Evolutionary conservation across 2,888 invertebrate genomes (phyloP), one percentile per base, ranked within the genome.

Genomic region (Epinotia demarniana): DNA sequence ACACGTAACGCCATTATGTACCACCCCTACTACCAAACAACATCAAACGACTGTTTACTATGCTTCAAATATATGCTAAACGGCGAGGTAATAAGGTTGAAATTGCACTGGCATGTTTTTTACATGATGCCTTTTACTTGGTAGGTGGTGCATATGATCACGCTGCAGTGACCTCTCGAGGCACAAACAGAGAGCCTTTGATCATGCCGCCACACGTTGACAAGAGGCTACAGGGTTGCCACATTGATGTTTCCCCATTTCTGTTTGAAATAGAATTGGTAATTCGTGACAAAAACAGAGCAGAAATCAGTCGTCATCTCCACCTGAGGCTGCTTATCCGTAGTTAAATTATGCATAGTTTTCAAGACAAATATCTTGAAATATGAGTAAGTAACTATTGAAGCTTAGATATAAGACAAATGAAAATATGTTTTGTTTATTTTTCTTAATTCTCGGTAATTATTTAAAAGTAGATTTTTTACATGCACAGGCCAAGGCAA

Each of bases 101-200:
- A 13, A 9, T 46, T 23, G 46, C n/a, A 23, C 39, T 9, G n/a
- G 3, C 46, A 46, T n/a, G 39, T 53, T n/a, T 53, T 53, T 53
- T 53, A 53, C n/a, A 53, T 53, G 53, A n/a, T 53, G n/a, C 43
- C n/a, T 43, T 43, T 19, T 46, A 27, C 23, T 27, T 69, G 6
- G 13, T 46, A 12, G 23, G 43, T 16, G 58, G 55, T 62, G 57
- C 67, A 72, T 75, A 75, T 64, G 71, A 69, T 68, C 63, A 55
- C n/a, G 64, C 66, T 67, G 64, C 71, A 75, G 67, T 75, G 72
- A 75, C 75, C 75, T 75, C 75, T 75, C 62, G 67, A 75, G 62
- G 75, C 62, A 72, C 72, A 75, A 75, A 75, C 75, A 67, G 71
- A 73, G 58, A 64, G 63, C 71, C 75, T 75, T 75, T 75, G 75